phyloP scores from a whole-genome alignment of 2,113 vertebrate species.

The Nettapus auritus region DNA sequence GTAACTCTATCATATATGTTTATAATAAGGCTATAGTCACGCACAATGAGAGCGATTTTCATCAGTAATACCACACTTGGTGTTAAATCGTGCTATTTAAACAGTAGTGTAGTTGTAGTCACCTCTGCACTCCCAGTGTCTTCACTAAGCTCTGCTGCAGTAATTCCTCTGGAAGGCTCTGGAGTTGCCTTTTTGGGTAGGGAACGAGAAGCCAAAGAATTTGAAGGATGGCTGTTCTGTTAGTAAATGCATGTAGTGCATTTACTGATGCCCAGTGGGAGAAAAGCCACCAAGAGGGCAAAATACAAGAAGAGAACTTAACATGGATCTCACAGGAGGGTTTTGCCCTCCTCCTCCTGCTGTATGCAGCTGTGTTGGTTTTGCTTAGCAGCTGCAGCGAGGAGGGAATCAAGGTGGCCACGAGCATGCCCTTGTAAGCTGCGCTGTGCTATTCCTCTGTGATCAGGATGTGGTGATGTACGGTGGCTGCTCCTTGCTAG shows the following conservation, averaged over 20 bases:
- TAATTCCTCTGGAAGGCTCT: not conserved
- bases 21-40: not conserved
- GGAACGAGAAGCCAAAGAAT: not conserved
- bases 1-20: not conserved
- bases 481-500: not conserved
- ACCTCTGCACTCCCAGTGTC: not conserved
- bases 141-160: not conserved
- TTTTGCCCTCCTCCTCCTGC: not conserved
- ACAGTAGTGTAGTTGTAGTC: rapidly evolving
- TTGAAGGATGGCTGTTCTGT: not conserved
- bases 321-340: rapidly evolving
- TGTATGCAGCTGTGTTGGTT: not conserved
- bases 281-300: not conserved
- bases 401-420: not conserved
- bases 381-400: not conserved
- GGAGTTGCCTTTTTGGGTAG: not conserved
- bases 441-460: not conserved
- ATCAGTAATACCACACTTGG: not conserved
- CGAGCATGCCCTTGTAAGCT: not conserved
- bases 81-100: not conserved
- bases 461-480: not conserved
- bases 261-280: not conserved
- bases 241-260: too few relatives aligned
- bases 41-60: not conserved
- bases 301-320: not conserved